Percentiles rank a stretch among this genome's conserved stretches.
Conservation (phyloP, 1,140 invertebrate species). For the Odontomachus brunneus region DNA sequence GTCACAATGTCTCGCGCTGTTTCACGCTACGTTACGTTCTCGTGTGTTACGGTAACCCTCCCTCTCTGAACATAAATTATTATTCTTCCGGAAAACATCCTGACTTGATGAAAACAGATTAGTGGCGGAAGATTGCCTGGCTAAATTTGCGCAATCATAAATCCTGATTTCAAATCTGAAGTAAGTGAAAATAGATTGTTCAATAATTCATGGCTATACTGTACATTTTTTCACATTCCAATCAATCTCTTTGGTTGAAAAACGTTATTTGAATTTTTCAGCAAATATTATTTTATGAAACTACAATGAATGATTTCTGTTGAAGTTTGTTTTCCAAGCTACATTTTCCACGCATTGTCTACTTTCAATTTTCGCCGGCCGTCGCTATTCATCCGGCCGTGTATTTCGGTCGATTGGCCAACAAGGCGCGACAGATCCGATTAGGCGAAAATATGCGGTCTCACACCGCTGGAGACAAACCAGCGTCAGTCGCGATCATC, state of each 20-base stretch:
- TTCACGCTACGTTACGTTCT: conserved; percentile 33
- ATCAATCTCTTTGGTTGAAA: background rate
- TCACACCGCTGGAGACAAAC: conserved; percentile 62
- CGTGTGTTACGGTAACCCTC: too few relatives aligned
- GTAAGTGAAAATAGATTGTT: background rate
- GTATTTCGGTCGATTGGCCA: conserved; percentile 73
- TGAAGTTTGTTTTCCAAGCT: background rate
- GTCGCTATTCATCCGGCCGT: background rate
- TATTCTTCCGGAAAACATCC: background rate
- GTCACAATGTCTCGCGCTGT: conserved; percentile 40
- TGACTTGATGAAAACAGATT: background rate
- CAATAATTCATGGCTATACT: background rate
- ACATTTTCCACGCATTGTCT: background rate
- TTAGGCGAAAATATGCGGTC: conserved; percentile 76
- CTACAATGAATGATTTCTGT: background rate
- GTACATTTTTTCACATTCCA: background rate
- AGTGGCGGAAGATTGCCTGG: background rate
- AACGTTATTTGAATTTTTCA: background rate
- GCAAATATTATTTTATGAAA: too few relatives aligned
- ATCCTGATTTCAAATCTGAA: background rate
- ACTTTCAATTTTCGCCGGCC: conserved; percentile 37
- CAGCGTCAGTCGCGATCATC: conserved; percentile 49
- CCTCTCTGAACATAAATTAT: background rate
- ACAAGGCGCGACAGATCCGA: conserved; percentile 77
- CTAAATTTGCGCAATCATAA: background rate